Conservation (phyloP, 2,888 invertebrate species). For the Liodrosophila aerea region DNA sequence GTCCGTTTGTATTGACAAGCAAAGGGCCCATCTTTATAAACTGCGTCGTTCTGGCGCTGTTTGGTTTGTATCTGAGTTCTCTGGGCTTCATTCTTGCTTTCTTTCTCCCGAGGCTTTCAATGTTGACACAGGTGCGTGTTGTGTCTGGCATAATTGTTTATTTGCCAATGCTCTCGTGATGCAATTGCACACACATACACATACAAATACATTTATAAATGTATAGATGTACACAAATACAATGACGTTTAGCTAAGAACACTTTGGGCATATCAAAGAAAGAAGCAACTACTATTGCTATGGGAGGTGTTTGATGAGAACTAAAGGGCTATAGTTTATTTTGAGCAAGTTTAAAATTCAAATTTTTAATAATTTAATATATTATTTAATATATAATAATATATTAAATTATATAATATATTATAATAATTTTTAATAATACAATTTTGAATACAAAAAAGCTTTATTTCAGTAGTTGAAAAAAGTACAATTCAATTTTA, state of each 20-base stretch:
- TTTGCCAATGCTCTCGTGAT: conserved; percentile 61
- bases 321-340: too few species aligned
- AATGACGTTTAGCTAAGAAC: neutral
- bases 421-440: too few species aligned
- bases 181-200: conserved; percentile 49
- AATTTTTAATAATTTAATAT: too few species aligned
- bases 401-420: too few species aligned
- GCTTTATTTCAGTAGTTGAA: too few species aligned
- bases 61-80: conserved; percentile 49
- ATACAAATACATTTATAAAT: conserved; percentile 9
- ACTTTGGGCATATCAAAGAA: too few species aligned
- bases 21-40: conserved; percentile 50
- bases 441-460: too few species aligned
- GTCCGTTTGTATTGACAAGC: conserved; percentile 10
- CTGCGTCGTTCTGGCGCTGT: conserved; percentile 48
- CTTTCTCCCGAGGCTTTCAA: conserved; percentile 46
- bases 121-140: conserved; percentile 80
- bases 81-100: conserved; percentile 14
- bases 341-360: too few species aligned
- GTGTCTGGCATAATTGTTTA: conserved; percentile 31
- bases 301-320: too few species aligned
- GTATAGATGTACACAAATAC: neutral
- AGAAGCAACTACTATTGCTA: too few species aligned
- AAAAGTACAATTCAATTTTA: too few species aligned
- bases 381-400: too few species aligned